Evolutionary conservation across 2,888 invertebrate genomes (phyloP).

Genomic region (Philhelius pedissequus): DNA sequence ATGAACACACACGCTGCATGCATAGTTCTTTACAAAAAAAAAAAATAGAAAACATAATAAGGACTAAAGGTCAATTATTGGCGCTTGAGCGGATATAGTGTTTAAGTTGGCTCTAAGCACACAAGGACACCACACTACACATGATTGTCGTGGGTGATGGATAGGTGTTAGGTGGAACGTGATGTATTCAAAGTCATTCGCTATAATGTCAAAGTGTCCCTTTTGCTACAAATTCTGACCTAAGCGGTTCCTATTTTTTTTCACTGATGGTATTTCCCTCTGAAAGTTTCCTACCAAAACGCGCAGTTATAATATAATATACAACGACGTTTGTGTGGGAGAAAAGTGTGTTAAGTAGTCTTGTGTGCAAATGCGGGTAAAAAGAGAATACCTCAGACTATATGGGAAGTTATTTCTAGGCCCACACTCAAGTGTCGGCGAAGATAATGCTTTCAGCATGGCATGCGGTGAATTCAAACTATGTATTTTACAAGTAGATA

Average conservation of each 20-base stretch:
- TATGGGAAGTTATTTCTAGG: constrained; percentile 10
- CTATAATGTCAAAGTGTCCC: constrained; percentile 32
- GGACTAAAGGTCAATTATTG: constrained; percentile 46
- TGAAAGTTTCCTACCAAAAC: not conserved
- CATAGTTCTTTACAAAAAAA: not conserved
- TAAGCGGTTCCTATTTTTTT: not conserved
- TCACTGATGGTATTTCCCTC: not conserved
- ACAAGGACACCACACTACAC: constrained; percentile 3
- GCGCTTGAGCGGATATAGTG: constrained; percentile 6
- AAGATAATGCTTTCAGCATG: not conserved
- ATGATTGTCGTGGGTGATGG: not conserved
- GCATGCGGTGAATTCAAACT: not conserved
- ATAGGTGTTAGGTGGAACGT: constrained; percentile 12
- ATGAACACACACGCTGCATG: not conserved
- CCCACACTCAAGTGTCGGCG: constrained; percentile 15
- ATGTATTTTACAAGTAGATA: not conserved
- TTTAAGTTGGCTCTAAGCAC: constrained; percentile 9
- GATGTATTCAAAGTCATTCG: constrained; percentile 46
- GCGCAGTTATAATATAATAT: not conserved
- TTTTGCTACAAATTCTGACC: not conserved
- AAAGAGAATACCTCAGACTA: constrained; percentile 25
- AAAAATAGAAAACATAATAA: not conserved
- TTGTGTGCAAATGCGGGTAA: not conserved
- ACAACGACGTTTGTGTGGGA: not conserved
- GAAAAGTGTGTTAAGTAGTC: constrained; percentile 30